Evolutionary conservation across 2,888 invertebrate species (phyloP).

Genomic region (Diaperis boleti): DNA sequence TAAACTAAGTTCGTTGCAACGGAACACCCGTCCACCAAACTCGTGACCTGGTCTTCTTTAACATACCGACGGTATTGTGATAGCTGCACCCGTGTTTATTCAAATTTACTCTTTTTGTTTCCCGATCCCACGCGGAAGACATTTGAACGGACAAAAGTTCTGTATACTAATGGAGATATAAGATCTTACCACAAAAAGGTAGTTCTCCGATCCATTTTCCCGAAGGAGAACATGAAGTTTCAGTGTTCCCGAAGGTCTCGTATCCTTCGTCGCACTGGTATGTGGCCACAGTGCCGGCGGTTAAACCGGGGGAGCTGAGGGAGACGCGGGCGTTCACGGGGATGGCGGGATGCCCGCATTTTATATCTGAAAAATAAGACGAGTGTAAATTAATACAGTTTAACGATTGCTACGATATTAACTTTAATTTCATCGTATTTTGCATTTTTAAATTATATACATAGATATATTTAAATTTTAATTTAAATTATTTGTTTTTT

Average conservation of each 20-base stretch:
- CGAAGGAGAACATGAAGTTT: slow-evolving; percentile 76
- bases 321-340: slow-evolving; percentile 84
- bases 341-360: slow-evolving; percentile 88
- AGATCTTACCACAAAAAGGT: slow-evolving; percentile 83
- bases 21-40: background rate
- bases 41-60: slow-evolving; percentile 10
- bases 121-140: slow-evolving; percentile 11
- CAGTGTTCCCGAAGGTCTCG: slow-evolving; percentile 84
- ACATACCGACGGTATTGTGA: background rate
- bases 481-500: too few species aligned
- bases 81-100: slow-evolving; percentile 2
- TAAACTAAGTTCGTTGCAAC: background rate
- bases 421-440: too few species aligned
- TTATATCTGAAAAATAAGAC: slow-evolving; percentile 59
- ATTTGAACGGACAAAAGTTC: too few species aligned
- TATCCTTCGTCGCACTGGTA: slow-evolving; percentile 89
- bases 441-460: too few species aligned
- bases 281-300: slow-evolving; percentile 75
- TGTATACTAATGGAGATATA: too few species aligned
- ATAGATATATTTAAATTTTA: too few species aligned
- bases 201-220: slow-evolving; percentile 85
- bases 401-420: too few species aligned
- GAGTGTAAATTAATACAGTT: too few species aligned
- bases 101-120: slow-evolving; percentile 19
- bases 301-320: slow-evolving; percentile 70